Evolutionary conservation across 1,140 invertebrate species (phyloP), one percentile per base, ranked within the genome.

Genomic region (Spodoptera litura): DNA sequence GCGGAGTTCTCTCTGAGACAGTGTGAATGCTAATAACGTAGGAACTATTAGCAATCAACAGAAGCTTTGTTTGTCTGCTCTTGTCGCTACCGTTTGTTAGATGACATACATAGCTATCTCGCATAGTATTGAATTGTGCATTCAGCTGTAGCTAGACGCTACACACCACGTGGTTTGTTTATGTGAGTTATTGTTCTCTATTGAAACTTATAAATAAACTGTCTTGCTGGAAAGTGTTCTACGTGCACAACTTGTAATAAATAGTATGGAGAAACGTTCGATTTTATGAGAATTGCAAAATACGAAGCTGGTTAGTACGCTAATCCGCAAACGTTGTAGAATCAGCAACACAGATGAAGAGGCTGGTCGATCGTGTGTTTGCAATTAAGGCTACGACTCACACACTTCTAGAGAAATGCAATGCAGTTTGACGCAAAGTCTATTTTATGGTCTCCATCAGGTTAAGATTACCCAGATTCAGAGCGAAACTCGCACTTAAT

Each of bases 21-120:
- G 20, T 64, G 13, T 64, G 13, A 15, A 13, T 64, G 61, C 35
- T 75, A 82, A 82, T 79, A 80, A 76, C 74, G 20, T 62, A 61
- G 75, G 49, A 38, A 68, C 73, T 70, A 77, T 74, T 66, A 79
- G 76, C 76, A 83, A 83, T 83, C n/a, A 58, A 49, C 38, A 49
- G 56, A 61, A 59, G 71, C 53, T 73, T 73, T 73, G 71, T 68
- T 82, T 61, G 68, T 25, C 53, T 51, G 15, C 38, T 38, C 20
- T 53, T 53, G 61, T 55, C 64, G 64, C 53, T 78, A 66, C 76
- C 53, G 64, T 70, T 58, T 70, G 61, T 78, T 77, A 56, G 49
- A 25, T 61, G 61, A 70, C 66, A 52, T 53, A 70, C 49, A 68
- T 12, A 68, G 64, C 64, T 68, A 25, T 15, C 9, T 71, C 25